Percentiles rank a stretch among this genome's conserved stretches.
These are phyloP conservation scores for Macaria notata DNA, from an alignment of 2,888 invertebrate genomes.

Conservation along the genomic window DNA sequence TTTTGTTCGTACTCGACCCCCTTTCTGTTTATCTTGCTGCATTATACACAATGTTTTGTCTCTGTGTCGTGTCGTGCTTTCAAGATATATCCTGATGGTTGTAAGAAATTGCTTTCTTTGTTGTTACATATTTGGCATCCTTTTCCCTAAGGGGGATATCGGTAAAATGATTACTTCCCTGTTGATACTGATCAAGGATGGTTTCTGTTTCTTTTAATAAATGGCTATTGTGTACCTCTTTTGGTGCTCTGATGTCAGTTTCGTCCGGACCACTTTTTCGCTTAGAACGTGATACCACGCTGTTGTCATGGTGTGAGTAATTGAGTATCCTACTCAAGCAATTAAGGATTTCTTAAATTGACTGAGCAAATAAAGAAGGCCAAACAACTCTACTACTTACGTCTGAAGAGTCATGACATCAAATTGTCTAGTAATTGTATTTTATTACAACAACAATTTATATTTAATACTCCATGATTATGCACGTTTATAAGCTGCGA, in stretches of 20 bases:
- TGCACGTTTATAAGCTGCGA: too few species aligned
- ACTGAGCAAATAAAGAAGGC: too few species aligned
- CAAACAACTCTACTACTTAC: too few species aligned
- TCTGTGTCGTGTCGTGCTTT: conserved; percentile 21
- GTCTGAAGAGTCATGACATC: too few species aligned
- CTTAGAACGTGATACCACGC: not conserved
- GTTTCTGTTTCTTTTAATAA: conserved; percentile 20
- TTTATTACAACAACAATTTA: too few species aligned
- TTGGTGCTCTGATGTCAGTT: conserved; percentile 13
- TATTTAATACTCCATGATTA: too few species aligned
- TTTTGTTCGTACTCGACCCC: conserved; percentile 53
- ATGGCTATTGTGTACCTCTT: conserved; percentile 24
- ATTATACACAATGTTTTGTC: conserved; percentile 40
- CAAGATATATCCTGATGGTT: conserved; percentile 25
- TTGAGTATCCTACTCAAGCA: too few species aligned
- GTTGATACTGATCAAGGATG: conserved; percentile 29
- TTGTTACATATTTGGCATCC: conserved; percentile 25
- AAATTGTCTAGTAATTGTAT: too few species aligned
- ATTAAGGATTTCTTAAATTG: too few species aligned
- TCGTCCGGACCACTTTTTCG: conserved; percentile 19
- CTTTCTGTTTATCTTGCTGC: conserved; percentile 42
- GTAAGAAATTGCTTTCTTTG: conserved; percentile 27
- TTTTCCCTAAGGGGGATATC: conserved; percentile 29
- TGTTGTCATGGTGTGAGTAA: not conserved
- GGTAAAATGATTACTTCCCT: conserved; percentile 29